Evolutionary conservation across 2,797 vertebrate species (phyloP).

Genomic region (Thamnophis elegans): DNA sequence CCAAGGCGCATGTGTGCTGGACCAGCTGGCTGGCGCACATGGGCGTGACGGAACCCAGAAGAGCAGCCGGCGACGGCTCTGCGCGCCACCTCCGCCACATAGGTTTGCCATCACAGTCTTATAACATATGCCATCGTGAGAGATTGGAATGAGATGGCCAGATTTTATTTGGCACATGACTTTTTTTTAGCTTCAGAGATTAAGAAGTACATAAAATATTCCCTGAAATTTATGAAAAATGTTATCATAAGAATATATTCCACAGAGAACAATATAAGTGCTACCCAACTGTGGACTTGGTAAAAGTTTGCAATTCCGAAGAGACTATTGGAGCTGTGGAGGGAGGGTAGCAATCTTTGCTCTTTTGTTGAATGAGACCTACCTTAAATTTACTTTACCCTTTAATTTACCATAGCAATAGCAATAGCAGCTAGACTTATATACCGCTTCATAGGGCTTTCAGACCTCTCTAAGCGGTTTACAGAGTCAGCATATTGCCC

Average conservation of each 20-base stretch:
- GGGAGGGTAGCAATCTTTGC: neutral
- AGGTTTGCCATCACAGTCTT: neutral
- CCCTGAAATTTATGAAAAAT: neutral
- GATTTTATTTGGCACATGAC: neutral
- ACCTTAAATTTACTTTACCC: neutral
- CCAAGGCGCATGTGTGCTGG: too few species aligned
- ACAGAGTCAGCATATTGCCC: too few species aligned
- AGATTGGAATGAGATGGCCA: neutral
- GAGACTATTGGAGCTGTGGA: neutral
- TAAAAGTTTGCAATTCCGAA: neutral
- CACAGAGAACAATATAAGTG: neutral
- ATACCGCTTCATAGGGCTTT: too few species aligned
- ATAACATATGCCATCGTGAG: neutral
- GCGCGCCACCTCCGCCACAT: too few species aligned
- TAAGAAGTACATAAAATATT: neutral
- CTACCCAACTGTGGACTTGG: neutral
- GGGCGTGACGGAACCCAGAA: too few species aligned
- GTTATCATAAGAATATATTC: neutral
- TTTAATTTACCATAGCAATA: neutral
- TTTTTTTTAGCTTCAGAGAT: neutral
- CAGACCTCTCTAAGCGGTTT: too few species aligned
- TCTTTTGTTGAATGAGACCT: neutral
- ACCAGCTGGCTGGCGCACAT: too few species aligned
- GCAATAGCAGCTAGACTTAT: too few species aligned
- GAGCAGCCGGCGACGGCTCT: too few species aligned